A percentile compares a stretch with the other conserved stretches of the same genome.
Conservation (phyloP, 1,140 invertebrate species). For the Anoplolepis gracilipes region DNA sequence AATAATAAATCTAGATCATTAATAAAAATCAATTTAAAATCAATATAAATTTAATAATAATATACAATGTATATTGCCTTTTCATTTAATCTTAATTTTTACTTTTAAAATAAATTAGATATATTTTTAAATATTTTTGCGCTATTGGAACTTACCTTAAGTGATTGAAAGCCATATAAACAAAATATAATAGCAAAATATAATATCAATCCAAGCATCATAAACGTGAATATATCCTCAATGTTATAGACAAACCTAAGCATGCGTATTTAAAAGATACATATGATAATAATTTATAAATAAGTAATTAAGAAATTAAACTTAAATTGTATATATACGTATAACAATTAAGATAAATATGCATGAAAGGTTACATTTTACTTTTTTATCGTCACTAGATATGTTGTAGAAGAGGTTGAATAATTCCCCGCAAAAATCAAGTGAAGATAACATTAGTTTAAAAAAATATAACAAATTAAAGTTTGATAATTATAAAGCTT, state of each 20-base stretch:
- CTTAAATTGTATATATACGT: neutral
- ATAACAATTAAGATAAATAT: no score
- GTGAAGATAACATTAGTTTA: no score
- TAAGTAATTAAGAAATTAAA: neutral
- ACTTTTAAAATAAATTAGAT: no score
- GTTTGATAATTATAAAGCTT: no score
- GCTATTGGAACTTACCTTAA: slow-evolving; percentile 23
- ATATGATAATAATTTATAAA: neutral
- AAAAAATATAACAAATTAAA: no score
- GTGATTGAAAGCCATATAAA: slow-evolving; percentile 15
- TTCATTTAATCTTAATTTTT: no score
- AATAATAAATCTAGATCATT: neutral
- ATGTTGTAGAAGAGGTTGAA: no score
- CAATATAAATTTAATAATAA: neutral
- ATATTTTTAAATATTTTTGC: neutral
- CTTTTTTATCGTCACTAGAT: no score
- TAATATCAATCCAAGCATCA: slow-evolving; percentile 24
- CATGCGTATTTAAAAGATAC: neutral
- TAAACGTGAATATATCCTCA: slow-evolving; percentile 30
- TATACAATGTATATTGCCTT: no score
- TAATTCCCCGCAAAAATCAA: no score
- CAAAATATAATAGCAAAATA: slow-evolving; percentile 34
- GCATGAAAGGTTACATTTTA: no score
- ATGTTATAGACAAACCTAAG: slow-evolving; percentile 22
- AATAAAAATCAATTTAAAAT: neutral